phyloP scores from a whole-genome alignment of 2,113 vertebrate species.

The Lycaon pictus region DNA sequence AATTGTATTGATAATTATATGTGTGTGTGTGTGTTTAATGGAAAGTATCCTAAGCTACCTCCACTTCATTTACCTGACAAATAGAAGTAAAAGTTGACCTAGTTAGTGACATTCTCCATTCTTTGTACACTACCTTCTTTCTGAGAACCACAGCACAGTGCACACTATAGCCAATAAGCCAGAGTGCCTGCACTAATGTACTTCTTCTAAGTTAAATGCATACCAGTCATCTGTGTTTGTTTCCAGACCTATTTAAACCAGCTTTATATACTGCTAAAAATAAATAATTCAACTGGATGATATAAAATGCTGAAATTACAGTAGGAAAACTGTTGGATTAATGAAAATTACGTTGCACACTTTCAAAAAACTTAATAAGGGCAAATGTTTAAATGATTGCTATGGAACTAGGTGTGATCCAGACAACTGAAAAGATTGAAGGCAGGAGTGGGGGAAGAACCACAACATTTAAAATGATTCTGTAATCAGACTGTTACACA shows the following conservation, averaged over 20 bases:
- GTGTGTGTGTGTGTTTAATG: background rate
- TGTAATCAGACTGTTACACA: background rate
- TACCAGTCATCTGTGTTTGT: background rate
- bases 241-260: background rate
- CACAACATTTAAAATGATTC: background rate
- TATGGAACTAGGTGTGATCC: background rate
- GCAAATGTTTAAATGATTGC: background rate
- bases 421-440: background rate
- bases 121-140: background rate
- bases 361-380: background rate
- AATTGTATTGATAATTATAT: background rate
- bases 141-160: background rate
- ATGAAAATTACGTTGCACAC: background rate
- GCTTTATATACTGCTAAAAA: background rate
- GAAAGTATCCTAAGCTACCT: background rate
- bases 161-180: background rate
- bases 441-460: background rate
- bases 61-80: background rate
- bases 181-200: background rate
- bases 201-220: background rate
- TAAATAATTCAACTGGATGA: background rate
- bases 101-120: background rate
- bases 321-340: background rate
- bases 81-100: background rate
- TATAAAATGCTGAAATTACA: background rate